Evolutionary conservation across 2,888 invertebrate species (phyloP).

Genomic region (Plebejus argus): DNA sequence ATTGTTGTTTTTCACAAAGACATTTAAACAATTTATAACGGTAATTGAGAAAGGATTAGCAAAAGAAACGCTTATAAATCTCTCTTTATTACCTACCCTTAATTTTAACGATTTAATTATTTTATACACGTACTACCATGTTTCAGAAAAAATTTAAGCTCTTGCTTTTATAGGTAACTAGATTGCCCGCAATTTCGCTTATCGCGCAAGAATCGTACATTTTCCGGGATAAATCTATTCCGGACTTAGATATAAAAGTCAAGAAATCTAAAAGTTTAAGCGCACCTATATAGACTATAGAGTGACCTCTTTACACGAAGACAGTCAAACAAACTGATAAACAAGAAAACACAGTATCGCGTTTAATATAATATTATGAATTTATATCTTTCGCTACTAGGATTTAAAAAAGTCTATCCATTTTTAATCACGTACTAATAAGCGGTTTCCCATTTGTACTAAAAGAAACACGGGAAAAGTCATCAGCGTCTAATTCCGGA

Average conservation of each 20-base stretch:
- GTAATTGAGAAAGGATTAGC: constrained; percentile 7
- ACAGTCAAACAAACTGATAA: no score
- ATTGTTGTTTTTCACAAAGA: neutral
- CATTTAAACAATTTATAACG: neutral
- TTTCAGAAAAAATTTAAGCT: neutral
- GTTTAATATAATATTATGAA: no score
- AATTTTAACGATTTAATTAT: neutral
- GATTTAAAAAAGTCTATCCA: neutral
- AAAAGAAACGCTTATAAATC: constrained; percentile 2
- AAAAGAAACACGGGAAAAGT: constrained; percentile 20
- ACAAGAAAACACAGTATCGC: no score
- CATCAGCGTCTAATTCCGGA: constrained; percentile 32
- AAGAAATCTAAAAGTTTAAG: no score
- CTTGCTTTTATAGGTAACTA: no score
- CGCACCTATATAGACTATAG: no score
- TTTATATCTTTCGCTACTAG: no score
- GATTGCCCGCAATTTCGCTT: no score
- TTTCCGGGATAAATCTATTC: no score
- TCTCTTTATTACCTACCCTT: neutral
- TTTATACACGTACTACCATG: neutral
- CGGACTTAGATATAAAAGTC: no score
- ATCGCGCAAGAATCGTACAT: no score
- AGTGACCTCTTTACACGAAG: no score
- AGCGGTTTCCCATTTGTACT: neutral
- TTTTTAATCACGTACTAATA: neutral